Percentiles rank a stretch among this genome's conserved stretches.
phyloP scores from a whole-genome alignment of 1,140 invertebrate genomes.

The Caenorhabditis briggsae region DNA sequence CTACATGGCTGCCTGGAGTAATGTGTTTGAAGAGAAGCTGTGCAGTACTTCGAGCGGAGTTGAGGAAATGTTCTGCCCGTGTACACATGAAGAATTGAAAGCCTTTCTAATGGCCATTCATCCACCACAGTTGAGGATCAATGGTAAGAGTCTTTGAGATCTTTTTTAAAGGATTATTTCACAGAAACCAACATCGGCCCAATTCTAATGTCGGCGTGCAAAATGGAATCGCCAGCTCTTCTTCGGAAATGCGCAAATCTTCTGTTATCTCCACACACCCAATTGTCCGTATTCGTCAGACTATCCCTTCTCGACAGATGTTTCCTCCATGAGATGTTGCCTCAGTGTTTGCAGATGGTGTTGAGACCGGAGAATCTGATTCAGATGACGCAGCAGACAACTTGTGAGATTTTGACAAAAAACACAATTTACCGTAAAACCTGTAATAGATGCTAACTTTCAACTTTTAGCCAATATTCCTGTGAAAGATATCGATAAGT shows the following conservation, averaged over 20 bases:
- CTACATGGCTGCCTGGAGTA: slow-evolving; percentile 77
- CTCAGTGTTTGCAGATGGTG: slow-evolving; percentile 75
- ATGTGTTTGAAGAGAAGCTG: slow-evolving; percentile 73
- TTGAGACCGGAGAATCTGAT: slow-evolving; percentile 72
- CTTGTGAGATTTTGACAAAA: slow-evolving; percentile 69
- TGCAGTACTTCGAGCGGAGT: slow-evolving; percentile 47
- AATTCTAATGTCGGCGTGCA: slow-evolving; percentile 77
- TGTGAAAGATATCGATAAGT: no score
- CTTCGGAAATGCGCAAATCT: slow-evolving; percentile 74
- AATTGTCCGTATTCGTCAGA: slow-evolving; percentile 76
- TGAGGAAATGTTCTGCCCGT: slow-evolving; percentile 77
- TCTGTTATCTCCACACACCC: slow-evolving; percentile 72
- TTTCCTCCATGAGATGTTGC: slow-evolving; percentile 75
- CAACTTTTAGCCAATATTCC: not conserved
- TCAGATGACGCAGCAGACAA: slow-evolving; percentile 77
- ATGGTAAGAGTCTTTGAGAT: slow-evolving; percentile 62
- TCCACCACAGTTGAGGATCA: slow-evolving; percentile 76
- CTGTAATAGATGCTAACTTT: no score
- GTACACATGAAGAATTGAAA: slow-evolving; percentile 77
- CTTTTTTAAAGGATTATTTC: not conserved
- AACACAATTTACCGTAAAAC: no score
- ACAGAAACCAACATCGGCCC: slow-evolving; percentile 77
- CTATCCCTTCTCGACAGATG: slow-evolving; percentile 76
- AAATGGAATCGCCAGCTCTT: slow-evolving; percentile 77
- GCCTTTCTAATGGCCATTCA: slow-evolving; percentile 78